These are phyloP conservation scores for Bufotes viridis DNA, from an alignment of 2,797 vertebrate genomes.

Conservation along the genomic window DNA sequence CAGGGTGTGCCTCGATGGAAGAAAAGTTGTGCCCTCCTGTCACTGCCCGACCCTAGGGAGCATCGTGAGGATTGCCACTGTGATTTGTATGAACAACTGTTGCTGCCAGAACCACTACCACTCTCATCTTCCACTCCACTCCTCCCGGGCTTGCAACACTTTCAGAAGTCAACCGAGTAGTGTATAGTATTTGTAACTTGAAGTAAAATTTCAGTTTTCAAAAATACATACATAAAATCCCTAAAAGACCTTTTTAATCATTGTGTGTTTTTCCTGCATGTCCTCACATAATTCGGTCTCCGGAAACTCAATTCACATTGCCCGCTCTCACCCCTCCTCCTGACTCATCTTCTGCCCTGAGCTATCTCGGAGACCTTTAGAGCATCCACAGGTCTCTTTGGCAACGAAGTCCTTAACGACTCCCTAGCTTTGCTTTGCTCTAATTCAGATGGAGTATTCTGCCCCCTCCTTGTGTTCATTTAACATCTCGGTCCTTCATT, in stretches of 20 bases:
- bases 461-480: background rate
- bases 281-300: background rate
- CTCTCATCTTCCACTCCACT: no score
- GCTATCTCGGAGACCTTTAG: constrained; percentile 30
- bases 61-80: no score
- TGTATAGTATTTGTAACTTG: no score
- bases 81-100: no score
- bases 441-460: constrained; percentile 18
- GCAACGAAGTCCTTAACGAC: constrained; percentile 47
- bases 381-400: constrained; percentile 52
- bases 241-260: background rate
- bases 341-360: constrained; percentile 18
- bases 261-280: background rate
- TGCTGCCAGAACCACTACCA: no score
- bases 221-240: background rate
- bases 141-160: no score
- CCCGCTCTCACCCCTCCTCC: constrained; percentile 16
- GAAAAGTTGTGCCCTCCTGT: no score
- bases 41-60: no score
- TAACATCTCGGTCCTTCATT: background rate
- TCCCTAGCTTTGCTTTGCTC: constrained; percentile 12
- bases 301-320: background rate
- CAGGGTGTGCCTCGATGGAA: no score
- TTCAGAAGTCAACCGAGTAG: background rate
- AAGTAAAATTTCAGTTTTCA: no score